Evolutionary conservation across 2,797 vertebrate species (phyloP).

Genomic region (Gambelia wislizenii): DNA sequence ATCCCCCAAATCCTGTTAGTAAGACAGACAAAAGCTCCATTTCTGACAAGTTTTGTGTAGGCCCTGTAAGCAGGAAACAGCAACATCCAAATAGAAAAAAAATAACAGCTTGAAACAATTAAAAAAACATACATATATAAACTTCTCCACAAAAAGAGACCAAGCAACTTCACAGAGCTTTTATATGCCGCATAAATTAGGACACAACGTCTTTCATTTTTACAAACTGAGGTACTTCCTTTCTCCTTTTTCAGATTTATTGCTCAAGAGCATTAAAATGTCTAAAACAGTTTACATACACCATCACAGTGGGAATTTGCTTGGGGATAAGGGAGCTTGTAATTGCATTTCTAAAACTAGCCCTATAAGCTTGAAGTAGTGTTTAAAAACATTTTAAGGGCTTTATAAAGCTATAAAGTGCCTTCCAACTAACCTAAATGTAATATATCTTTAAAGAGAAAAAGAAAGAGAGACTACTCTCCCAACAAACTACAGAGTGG

Average conservation of each 20-base stretch:
- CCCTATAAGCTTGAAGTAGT: slow-evolving; percentile 73
- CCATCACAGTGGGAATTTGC: slow-evolving; percentile 73
- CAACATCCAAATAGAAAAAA: slow-evolving; percentile 70
- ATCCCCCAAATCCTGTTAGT: background rate
- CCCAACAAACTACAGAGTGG: slow-evolving; percentile 49
- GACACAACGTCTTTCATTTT: slow-evolving; percentile 57
- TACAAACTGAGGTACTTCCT: slow-evolving; percentile 58
- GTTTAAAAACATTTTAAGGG: slow-evolving; percentile 76
- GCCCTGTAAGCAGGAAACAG: slow-evolving; percentile 61
- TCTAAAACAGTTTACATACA: slow-evolving; percentile 77
- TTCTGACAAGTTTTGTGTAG: slow-evolving; percentile 23
- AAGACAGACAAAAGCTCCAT: background rate
- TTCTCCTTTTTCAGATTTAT: slow-evolving; percentile 62
- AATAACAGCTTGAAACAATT: slow-evolving; percentile 76
- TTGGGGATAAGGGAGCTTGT: slow-evolving; percentile 75
- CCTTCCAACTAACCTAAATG: slow-evolving; percentile 72
- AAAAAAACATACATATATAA: slow-evolving; percentile 53
- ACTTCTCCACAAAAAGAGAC: slow-evolving; percentile 62
- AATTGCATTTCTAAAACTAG: slow-evolving; percentile 78
- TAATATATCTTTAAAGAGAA: slow-evolving; percentile 61
- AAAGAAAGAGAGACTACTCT: slow-evolving; percentile 43
- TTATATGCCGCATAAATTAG: slow-evolving; percentile 76
- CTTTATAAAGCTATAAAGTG: slow-evolving; percentile 75
- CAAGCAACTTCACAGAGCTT: slow-evolving; percentile 72
- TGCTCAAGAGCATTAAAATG: slow-evolving; percentile 77